phyloP scores from a whole-genome alignment of 2,888 invertebrate genomes.

The Esperia sulphurella region DNA sequence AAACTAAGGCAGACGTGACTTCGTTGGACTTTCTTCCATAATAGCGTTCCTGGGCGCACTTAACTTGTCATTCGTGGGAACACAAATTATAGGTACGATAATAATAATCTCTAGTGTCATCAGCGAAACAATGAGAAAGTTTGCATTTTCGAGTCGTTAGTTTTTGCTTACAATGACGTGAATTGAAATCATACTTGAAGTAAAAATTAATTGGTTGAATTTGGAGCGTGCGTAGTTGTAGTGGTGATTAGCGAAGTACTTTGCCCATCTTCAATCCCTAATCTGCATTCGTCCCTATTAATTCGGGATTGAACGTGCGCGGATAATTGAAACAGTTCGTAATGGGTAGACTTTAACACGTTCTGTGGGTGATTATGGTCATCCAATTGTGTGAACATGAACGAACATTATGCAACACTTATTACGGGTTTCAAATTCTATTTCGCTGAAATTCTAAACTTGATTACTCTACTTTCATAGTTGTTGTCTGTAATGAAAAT shows the following conservation, averaged over 20 bases:
- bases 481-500: too few relatives aligned
- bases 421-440: constrained; percentile 37
- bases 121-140: constrained; percentile 49
- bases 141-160: constrained; percentile 20
- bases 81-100: constrained; percentile 53
- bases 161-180: constrained; percentile 13
- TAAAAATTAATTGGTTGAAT: constrained; percentile 43
- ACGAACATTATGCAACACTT: constrained; percentile 13
- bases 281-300: constrained; percentile 53
- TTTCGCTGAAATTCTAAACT: constrained; percentile 27
- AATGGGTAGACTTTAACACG: constrained; percentile 55
- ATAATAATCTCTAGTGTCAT: constrained; percentile 41
- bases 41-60: constrained; percentile 55
- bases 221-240: constrained; percentile 33
- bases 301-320: constrained; percentile 54
- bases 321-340: constrained; percentile 56
- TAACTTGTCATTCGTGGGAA: constrained; percentile 73
- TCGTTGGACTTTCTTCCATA: constrained; percentile 64
- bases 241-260: constrained; percentile 58
- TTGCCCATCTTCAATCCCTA: constrained; percentile 50
- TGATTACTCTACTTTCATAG: constrained; percentile 9
- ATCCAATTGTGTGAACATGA: constrained; percentile 41
- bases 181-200: constrained; percentile 17
- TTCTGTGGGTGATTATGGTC: constrained; percentile 61
- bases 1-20: constrained; percentile 74